These are phyloP conservation scores for Lasioglossum villosulum DNA, from an alignment of 2,888 invertebrate genomes.

Conservation along the genomic window DNA sequence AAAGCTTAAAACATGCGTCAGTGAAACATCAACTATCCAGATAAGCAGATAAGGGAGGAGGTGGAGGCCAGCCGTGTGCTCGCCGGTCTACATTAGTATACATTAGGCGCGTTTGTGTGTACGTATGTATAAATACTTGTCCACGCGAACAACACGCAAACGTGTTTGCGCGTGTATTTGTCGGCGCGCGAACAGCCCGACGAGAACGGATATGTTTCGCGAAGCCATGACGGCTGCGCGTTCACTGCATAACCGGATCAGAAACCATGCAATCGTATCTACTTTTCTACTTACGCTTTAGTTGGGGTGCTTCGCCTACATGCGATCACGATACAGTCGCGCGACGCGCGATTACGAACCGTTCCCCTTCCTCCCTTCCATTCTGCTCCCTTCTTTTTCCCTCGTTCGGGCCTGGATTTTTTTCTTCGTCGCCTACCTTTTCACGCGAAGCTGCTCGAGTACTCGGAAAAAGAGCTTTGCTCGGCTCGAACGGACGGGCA, in stretches of 20 bases:
- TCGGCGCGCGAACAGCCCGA: not conserved
- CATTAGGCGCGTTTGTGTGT: not conserved
- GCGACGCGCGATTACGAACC: slow-evolving; percentile 51
- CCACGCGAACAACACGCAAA: slow-evolving; percentile 8
- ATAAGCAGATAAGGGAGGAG: slow-evolving; percentile 67
- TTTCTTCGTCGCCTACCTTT: not conserved
- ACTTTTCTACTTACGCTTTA: slow-evolving; percentile 82
- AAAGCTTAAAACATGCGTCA: slow-evolving; percentile 72
- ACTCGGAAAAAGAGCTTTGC: slow-evolving; percentile 14
- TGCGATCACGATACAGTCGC: slow-evolving; percentile 66
- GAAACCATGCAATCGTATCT: slow-evolving; percentile 84
- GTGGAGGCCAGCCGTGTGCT: slow-evolving; percentile 1
- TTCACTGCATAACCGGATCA: slow-evolving; percentile 82
- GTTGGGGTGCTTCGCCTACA: slow-evolving; percentile 81
- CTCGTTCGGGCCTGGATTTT: not conserved
- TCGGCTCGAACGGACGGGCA: not conserved
- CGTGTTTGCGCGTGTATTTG: slow-evolving; percentile 20
- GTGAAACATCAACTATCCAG: slow-evolving; percentile 70
- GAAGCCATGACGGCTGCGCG: slow-evolving; percentile 80
- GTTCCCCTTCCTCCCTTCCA: not conserved
- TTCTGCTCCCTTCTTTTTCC: not conserved
- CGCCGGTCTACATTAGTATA: not conserved
- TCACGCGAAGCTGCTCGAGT: slow-evolving; percentile 13
- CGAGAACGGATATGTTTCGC: slow-evolving; percentile 65
- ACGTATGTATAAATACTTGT: not conserved